phyloP scores from a whole-genome alignment of 2,797 vertebrate genomes.

The Macropodus opercularis region DNA sequence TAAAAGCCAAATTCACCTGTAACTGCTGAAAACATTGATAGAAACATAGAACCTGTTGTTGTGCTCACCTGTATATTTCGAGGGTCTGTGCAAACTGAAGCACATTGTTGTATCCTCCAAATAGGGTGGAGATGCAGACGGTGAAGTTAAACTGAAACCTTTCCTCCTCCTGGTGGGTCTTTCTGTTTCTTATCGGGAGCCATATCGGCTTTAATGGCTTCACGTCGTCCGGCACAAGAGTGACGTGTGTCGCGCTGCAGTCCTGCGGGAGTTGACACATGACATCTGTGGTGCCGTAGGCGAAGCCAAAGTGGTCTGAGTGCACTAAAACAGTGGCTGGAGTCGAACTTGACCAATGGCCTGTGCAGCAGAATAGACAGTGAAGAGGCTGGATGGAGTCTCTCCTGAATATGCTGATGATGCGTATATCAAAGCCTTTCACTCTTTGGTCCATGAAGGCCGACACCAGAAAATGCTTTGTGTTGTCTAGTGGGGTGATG shows the following conservation, averaged over 20 bases:
- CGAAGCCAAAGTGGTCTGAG: conserved; percentile 47
- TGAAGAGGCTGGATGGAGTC: conserved; percentile 16
- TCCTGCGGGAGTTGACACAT: conserved; percentile 43
- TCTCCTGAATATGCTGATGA: conserved; percentile 49
- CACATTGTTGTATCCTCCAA: conserved; percentile 56
- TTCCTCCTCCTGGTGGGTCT: background rate
- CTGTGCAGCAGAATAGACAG: conserved; percentile 44
- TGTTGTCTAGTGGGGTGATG: too few relatives aligned
- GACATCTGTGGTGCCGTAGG: conserved; percentile 54
- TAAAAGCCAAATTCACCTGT: too few relatives aligned
- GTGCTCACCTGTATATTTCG: conserved; percentile 61
- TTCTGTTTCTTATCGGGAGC: conserved; percentile 33
- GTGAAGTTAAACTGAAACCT: conserved; percentile 44
- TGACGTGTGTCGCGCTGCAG: conserved; percentile 32
- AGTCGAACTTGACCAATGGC: background rate
- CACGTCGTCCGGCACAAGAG: background rate
- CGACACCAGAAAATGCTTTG: conserved; percentile 41
- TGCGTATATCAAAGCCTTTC: conserved; percentile 9
- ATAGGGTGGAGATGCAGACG: conserved; percentile 56
- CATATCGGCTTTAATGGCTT: background rate
- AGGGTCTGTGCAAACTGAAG: conserved; percentile 65
- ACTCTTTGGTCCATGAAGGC: conserved; percentile 39
- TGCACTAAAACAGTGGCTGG: too few relatives aligned
- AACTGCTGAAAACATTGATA: background rate
- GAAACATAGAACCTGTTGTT: too few relatives aligned